Base-by-base conservation (phyloP, 2,797 vertebrate genomes). In the Acrocephalus scirpaceus region DNA sequence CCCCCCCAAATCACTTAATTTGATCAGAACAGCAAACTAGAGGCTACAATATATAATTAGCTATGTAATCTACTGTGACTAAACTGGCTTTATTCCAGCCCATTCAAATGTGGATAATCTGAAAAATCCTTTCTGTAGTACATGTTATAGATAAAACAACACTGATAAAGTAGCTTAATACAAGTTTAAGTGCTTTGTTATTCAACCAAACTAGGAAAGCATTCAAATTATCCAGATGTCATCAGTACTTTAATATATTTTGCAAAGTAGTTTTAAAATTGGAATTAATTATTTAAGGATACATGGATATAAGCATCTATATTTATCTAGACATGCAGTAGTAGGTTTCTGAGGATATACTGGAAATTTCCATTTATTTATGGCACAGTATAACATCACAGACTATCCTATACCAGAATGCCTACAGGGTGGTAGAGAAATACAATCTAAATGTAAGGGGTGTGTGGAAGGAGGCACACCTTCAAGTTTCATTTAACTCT, bases 81-180 rank as follows among this genome's bases (percentile, higher is more conserved):
- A 85, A 92, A 94, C 48, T 64, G 81, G 50, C 51, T 88, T 93
- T 93, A 93, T 91, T 89, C 75, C 69, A 82, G 47, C 50, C 64
- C 67, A 73, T 94, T 94, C 77, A 89, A 91, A 75, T n/a, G 61
- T 70, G 64, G 42, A 92, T 91, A 92, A 96, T 89, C 75, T 79
- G 45, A 94, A 79, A 74, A 92, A 93, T 82, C 29, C 56, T 58
- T 85, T 92, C 72, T 48, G 64, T 61, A 56, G 58, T 73, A 47
- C 64, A 89, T 70, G 45, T 60, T 87, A 73, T 9, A 79, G 91
- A 77, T 79, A 92, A 93, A 92, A 79, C 36, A 95, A 84, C 64
- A 91, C n/a, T 58, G 64, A 92, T 70, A 50, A 90, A 87, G n/a
- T 47, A 84, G 38, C 87, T 90, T 81, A 87, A 75, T 36, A 54